Evolutionary conservation across 2,888 invertebrate species (phyloP), one percentile per base, ranked within the genome.

Genomic region (Idaea straminata): DNA sequence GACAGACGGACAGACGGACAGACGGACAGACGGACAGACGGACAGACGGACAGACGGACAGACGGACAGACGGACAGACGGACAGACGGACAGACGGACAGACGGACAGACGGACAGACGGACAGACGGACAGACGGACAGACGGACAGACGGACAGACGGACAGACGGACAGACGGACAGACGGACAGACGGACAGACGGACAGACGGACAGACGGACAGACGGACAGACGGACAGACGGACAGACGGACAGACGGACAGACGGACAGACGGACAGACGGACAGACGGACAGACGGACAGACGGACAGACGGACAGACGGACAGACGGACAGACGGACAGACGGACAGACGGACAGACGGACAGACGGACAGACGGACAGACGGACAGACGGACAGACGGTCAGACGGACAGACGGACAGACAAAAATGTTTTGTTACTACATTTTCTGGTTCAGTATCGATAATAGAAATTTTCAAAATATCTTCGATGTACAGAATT

Each of bases 41-140:
- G 59, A 59, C 59, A 16, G 59, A 59, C 59, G 59, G 59, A 59
- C 59, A 16, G 59, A 59, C 59, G 59, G 59, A 59, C 59, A 16
- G 59, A 59, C 59, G 59, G 59, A 59, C 59, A 16, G 59, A 59
- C 59, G 59, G 59, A 59, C 59, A 16, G 59, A 59, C 59, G n/a
- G 16, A 59, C 59, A 16, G 59, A 59, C 59, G 59, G 59, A 59
- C 59, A 16, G 59, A 59, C 59, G 59, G 59, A 59, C 59, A 16
- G 59, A 59, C 59, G 59, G 59, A 59, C 59, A 16, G 59, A 59
- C 59, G 59, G 59, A 59, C 59, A 16, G 59, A 59, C 59, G 59
- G 59, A 59, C 59, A 16, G 59, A 59, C 59, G 59, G 59, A n/a
- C 15, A 59, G 16, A 59, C n/a, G 59, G 59, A 16, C 59, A 16